A percentile compares a stretch with the other conserved stretches of the same genome.
phyloP scores from a whole-genome alignment of 2,113 vertebrate genomes.

The Urocynchramus pylzowi region DNA sequence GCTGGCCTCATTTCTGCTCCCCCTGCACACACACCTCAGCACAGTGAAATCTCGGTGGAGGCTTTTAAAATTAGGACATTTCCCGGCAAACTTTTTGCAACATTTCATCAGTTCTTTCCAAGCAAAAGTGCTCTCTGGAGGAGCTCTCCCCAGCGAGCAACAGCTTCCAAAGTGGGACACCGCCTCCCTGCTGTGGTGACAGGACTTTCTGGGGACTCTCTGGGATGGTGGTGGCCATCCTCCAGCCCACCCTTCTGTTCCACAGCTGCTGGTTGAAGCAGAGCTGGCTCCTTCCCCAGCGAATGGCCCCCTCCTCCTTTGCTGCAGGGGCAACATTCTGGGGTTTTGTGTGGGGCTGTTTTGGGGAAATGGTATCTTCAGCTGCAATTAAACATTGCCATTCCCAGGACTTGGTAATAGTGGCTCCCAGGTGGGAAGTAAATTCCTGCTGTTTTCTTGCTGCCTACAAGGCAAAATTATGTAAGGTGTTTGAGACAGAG shows the following conservation, averaged over 20 bases:
- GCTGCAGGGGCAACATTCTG: background rate
- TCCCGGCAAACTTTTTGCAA: background rate
- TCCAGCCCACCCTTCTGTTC: background rate
- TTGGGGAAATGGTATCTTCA: background rate
- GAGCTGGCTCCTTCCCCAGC: background rate
- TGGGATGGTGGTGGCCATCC: background rate
- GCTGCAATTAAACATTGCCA: background rate
- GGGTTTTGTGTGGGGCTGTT: background rate
- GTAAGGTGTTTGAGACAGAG: background rate
- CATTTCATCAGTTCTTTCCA: constrained; percentile 7
- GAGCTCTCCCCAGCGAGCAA: background rate
- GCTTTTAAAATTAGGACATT: constrained; percentile 50
- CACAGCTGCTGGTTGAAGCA: rapidly evolving
- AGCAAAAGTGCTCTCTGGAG: background rate
- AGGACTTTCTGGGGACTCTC: background rate
- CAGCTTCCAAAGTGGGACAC: constrained; percentile 35
- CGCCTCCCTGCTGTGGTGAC: rapidly evolving
- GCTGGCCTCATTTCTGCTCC: background rate
- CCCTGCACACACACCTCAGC: background rate
- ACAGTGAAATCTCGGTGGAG: background rate
- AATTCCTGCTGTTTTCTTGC: background rate
- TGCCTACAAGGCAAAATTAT: background rate
- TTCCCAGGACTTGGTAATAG: background rate
- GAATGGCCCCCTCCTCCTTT: background rate
- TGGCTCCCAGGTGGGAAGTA: background rate